Evolutionary conservation across 2,113 vertebrate species (phyloP), one percentile per base, ranked within the genome.

Genomic region (Xyliphius kryptos): DNA sequence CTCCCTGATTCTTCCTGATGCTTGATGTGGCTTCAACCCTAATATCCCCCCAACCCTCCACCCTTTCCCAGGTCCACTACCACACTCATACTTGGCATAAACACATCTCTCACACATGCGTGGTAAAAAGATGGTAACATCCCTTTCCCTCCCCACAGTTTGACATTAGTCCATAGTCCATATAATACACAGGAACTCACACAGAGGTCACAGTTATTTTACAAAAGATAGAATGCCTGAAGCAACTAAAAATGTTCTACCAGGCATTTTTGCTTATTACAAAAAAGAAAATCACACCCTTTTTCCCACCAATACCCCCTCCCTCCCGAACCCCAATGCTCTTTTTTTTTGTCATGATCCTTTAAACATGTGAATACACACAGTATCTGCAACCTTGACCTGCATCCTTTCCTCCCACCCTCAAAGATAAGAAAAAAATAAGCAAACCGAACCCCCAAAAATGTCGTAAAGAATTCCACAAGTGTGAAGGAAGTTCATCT

Each of bases 191-290:
- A 82, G 74, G 76, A 71, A 80, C 77, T 82, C 75, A 70, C 77
- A 84, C 80, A 83, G 81, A 80, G 79, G 79, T 84, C 83, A 84
- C 77, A 79, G 80, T 79, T 82, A 74, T 82, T 81, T 80, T 81
- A 85, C 79, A 83, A 85, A 85, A 87, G 76, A 82, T 77, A 80
- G 72, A 76, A 63, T 83, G 81, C 77, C 81, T 70, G 75, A 80
- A 76, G 74, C 79, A 80, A 83, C 80, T 72, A 61, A 82, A 82
- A 82, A 77, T 76, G 79, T 72, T 74, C 63, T 69, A 74, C 70
- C 76, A 80, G 77, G 75, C 73, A 77, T 79, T 71, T 80, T 72
- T 74, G 75, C 68, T 73, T 51, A 47, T 79, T 68, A 76, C 73
- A 78, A 68, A 67, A 66, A 38, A 55, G 71, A 77, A 64, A 68